Conservation (phyloP, 2,113 vertebrate species). For the Dasyornis broadbenti region DNA sequence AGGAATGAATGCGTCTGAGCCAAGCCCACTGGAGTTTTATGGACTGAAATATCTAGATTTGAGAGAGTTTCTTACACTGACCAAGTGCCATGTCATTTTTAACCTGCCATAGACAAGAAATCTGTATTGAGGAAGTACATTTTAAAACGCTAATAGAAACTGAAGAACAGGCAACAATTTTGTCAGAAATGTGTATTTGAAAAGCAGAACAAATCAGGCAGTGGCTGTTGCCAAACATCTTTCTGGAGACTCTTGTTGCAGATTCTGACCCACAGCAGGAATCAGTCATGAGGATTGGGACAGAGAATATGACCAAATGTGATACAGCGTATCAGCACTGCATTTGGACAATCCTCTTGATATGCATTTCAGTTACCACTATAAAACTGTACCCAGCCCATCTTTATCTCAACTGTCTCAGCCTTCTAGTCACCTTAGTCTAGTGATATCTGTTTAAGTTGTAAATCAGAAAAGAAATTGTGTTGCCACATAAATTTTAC, state of each 20-base stretch:
- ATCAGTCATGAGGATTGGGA: neutral
- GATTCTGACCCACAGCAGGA: neutral
- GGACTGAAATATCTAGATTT: neutral
- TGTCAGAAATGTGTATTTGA: neutral
- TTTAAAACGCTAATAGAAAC: neutral
- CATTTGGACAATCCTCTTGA: neutral
- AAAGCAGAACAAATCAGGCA: neutral
- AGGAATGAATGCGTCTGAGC: neutral
- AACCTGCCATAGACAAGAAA: neutral
- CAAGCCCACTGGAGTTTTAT: neutral
- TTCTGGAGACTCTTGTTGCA: neutral
- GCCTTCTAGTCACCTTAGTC: neutral
- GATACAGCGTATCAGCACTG: neutral
- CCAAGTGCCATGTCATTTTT: neutral
- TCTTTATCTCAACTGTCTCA: neutral
- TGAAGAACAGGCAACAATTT: neutral
- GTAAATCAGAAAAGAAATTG: neutral
- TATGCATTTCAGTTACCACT: neutral
- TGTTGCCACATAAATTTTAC: neutral
- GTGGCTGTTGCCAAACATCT: neutral
- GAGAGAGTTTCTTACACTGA: neutral
- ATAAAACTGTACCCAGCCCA: neutral
- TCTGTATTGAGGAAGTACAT: neutral
- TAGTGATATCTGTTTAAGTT: neutral
- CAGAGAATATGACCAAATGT: neutral